A percentile compares a stretch with the other conserved stretches of the same genome.
These are phyloP conservation scores for Synanthedon vespiformis DNA, from an alignment of 2,888 invertebrate genomes.

Conservation along the genomic window DNA sequence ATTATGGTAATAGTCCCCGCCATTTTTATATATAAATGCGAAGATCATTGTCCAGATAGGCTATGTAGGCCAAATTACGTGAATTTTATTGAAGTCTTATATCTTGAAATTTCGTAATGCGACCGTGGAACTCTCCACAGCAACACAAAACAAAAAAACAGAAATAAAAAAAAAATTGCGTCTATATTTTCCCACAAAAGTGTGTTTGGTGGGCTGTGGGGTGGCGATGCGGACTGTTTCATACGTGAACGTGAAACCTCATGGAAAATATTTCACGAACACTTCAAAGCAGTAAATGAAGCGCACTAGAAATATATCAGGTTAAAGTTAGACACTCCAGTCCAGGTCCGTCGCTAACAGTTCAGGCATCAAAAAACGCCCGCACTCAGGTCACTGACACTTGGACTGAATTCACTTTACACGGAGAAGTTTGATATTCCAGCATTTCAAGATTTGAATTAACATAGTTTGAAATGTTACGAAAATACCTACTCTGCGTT, in stretches of 20 bases:
- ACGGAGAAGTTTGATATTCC: not conserved
- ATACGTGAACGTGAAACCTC: not conserved
- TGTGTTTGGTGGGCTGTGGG: too few species aligned
- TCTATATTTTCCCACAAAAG: too few species aligned
- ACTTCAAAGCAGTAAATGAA: not conserved
- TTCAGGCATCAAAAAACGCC: not conserved
- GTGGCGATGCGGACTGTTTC: too few species aligned
- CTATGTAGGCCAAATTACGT: too few species aligned
- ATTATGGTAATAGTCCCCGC: constrained; percentile 16
- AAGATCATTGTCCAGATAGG: too few species aligned
- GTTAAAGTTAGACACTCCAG: not conserved
- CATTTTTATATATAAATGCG: too few species aligned
- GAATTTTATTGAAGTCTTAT: too few species aligned
- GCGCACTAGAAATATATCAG: not conserved
- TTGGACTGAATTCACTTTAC: not conserved
- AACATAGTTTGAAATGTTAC: not conserved
- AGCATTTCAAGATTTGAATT: not conserved
- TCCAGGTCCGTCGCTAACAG: not conserved
- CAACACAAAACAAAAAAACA: too few species aligned
- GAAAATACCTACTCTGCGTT: not conserved
- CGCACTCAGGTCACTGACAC: not conserved
- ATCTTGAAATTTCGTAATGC: too few species aligned
- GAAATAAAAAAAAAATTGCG: too few species aligned
- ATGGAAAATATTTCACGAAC: not conserved
- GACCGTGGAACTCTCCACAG: too few species aligned